Evolutionary conservation across 2,113 vertebrate genomes (phyloP).

Genomic region (Anoplopoma fimbria): DNA sequence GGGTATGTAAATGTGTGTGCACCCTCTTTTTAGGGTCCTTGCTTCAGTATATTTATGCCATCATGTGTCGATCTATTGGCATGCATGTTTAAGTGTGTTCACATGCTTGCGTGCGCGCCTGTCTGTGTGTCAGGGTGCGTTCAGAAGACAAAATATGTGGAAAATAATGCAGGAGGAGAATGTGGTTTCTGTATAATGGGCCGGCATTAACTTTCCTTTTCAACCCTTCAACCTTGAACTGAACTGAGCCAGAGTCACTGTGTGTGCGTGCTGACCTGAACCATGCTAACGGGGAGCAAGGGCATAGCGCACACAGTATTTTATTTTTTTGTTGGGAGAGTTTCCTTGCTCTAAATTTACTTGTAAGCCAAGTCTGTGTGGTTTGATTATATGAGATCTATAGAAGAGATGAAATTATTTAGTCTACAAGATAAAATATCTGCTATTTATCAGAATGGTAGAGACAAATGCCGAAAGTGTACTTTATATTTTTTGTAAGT

Average conservation of each 20-base stretch:
- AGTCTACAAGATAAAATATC: neutral
- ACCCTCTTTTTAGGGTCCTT: constrained; percentile 36
- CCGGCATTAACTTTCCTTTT: constrained; percentile 54
- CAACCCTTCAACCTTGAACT: constrained; percentile 68
- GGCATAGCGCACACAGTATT: neutral
- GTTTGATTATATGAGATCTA: neutral
- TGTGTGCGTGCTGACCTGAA: constrained; percentile 15
- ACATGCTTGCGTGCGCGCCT: constrained; percentile 8
- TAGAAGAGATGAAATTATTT: neutral
- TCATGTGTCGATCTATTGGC: neutral
- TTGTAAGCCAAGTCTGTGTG: neutral
- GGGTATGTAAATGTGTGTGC: constrained; percentile 6
- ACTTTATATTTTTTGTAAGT: neutral
- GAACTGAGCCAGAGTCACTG: constrained; percentile 4
- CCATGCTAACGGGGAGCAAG: neutral
- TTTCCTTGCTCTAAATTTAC: neutral
- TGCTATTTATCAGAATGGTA: neutral
- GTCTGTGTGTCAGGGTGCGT: constrained; percentile 26
- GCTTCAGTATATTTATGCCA: constrained; percentile 21
- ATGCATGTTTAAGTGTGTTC: constrained; percentile 27
- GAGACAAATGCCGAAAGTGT: neutral
- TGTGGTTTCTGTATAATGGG: constrained; percentile 46
- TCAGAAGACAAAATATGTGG: constrained; percentile 41
- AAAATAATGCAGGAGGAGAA: constrained; percentile 49
- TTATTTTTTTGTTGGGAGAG: neutral